A percentile compares a stretch with the other conserved stretches of the same genome.
phyloP scores from a whole-genome alignment of 2,113 vertebrate genomes.

The Neogobius melanostomus region DNA sequence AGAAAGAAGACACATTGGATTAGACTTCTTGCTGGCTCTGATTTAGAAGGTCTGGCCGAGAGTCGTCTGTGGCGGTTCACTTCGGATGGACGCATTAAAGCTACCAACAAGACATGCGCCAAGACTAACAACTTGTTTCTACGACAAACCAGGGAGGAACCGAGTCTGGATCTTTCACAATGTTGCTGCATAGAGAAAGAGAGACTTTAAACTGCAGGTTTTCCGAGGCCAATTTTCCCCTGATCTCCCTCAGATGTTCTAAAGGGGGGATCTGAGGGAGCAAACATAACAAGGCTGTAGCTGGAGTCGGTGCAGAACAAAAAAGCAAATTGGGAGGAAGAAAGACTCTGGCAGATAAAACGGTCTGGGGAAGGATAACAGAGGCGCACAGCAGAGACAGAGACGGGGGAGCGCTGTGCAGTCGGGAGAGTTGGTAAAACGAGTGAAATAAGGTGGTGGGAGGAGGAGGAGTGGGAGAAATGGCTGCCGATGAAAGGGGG shows the following conservation, averaged over 20 bases:
- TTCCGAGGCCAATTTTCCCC: constrained; percentile 70
- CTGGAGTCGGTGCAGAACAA: constrained; percentile 63
- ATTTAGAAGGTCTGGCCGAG: constrained; percentile 34
- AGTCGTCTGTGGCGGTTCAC: constrained; percentile 35
- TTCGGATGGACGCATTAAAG: constrained; percentile 53
- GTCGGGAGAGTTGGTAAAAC: constrained; percentile 59
- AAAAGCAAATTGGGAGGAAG: constrained; percentile 69
- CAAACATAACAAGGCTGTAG: constrained; percentile 70
- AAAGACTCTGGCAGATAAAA: constrained; percentile 67
- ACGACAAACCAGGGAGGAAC: constrained; percentile 48
- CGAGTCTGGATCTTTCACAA: constrained; percentile 61
- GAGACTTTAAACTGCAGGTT: constrained; percentile 69
- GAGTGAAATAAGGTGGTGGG: constrained; percentile 68
- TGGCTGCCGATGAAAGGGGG: constrained; percentile 48
- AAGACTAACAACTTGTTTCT: constrained; percentile 62
- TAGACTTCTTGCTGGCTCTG: constrained; percentile 32
- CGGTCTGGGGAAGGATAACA: constrained; percentile 66
- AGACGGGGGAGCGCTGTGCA: constrained; percentile 54
- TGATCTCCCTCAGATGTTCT: constrained; percentile 73
- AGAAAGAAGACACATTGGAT: constrained; percentile 5
- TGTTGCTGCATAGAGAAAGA: constrained; percentile 60
- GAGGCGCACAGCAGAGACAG: constrained; percentile 33
- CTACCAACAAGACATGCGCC: constrained; percentile 39
- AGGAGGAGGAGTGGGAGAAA: constrained; percentile 50
- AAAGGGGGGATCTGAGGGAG: constrained; percentile 71